Base-by-base conservation (phyloP, 1,140 invertebrate species). In the Holotrichia oblita region DNA sequence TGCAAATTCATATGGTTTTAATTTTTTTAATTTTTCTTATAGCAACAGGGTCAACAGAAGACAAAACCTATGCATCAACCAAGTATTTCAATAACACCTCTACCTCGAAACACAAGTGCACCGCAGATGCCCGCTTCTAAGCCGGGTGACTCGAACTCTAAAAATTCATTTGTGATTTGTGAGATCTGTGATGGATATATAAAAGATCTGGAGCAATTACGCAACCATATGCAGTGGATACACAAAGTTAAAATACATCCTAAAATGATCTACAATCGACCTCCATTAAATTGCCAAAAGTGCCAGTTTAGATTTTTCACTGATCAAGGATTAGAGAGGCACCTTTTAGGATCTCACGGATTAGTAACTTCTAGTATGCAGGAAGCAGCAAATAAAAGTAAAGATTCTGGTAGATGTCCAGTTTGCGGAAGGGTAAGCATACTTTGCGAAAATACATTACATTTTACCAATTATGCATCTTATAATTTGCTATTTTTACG, bases 221-320 rank as follows among this genome's bases (percentile, higher is more conserved):
- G 96, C 80, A 97, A 96, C 87, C 96, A 98, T 85, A 98, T 98
- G 96, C 95, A 97, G 83, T 97, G 95, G 95, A 97, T 97, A 85
- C 96, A 97, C 85, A 97, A 97, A 91, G 95, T 97, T 75, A 97
- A 97, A 88, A 97, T 97, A 84, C 96, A 97, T 89, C 96, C 96
- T 79, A 97, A 97, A 88, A 97, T 97, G 96, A 96, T 97, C 80
- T 96, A 97, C 85, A 97, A 96, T 87, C 90, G 96, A 87, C 96
- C 97, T 79, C 97, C 97, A 41, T 89, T 98, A 77, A 98, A 98
- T 87, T 98, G 97, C 87, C 96, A 97, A 87, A 97, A 98, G 86
- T 98, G 97, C 91, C 95, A 98, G 88, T 97, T 97, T 87, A 87
- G 91, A 78, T 92, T 92, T 84, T 92, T 92, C 82, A 92, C 91